Evolutionary conservation across 1,140 invertebrate genomes (phyloP), one percentile per base, ranked within the genome.

Genomic region (Tribolium castaneum): DNA sequence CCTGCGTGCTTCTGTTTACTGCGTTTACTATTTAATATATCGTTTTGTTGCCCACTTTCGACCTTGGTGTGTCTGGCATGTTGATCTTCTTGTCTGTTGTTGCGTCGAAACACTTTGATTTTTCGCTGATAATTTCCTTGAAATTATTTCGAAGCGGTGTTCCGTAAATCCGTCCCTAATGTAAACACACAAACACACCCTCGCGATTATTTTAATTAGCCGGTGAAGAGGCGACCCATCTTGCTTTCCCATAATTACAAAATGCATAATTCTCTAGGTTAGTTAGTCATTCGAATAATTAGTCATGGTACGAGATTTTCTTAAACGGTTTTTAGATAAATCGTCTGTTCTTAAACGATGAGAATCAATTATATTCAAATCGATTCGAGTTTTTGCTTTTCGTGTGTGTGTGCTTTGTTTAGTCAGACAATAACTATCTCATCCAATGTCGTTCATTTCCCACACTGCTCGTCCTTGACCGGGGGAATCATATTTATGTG

Each of bases 31-130:
- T 66, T 66, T 66, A 12, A 34, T 66, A 66, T 25, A 2, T 30
- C 3, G 25, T 66, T 39, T 66, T 66, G 22, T 66, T 30, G 10
- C 70, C 70, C 70, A 50, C 70, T 39, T 25, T 72, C 70, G 70
- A 72, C 70, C 70, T 72, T 72, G 70, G 45, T 22, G 13, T 72
- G 70, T 72, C 70, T 72, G 70, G 13, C 39, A 39, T 66, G 59
- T 13, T 45, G 66, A 71, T 30, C 25, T 30, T 72, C 70, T 72
- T 14, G 59, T 39, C 30, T 34, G 56, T n/a, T 34, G 56, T 12
- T 51, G 22, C 19, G 13, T 30, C 25, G 25, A 19, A 19, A 1
- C 16, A 19, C 2, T 19, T 30, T 3, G 25, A 30, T 30, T 30
- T 30, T 30, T 30, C 25, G 25, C 25, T 5, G 25, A 30, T 30